These are phyloP conservation scores for Maccullochella peelii DNA, from an alignment of 2,113 vertebrate species.

Conservation along the genomic window DNA sequence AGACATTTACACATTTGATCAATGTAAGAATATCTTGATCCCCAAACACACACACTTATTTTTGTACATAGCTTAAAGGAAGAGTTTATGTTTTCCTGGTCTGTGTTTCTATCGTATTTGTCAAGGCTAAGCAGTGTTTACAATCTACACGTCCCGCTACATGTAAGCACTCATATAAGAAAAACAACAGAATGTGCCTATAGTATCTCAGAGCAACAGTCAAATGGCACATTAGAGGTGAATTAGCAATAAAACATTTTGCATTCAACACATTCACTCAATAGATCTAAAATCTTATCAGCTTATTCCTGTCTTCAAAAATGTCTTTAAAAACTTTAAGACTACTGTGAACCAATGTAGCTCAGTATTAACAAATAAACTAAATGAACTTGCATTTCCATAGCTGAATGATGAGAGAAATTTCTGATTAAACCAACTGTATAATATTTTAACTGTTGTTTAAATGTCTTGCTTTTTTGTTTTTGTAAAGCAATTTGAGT, in stretches of 20 bases:
- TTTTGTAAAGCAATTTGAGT: neutral
- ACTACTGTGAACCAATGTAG: neutral
- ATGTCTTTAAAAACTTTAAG: neutral
- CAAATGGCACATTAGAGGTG: neutral
- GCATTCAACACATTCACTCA: neutral
- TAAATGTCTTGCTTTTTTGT: neutral
- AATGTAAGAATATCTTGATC: neutral
- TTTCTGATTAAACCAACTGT: neutral
- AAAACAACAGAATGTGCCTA: neutral
- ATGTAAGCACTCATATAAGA: neutral
- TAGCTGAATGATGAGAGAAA: neutral
- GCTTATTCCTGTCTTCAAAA: neutral
- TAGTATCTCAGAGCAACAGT: neutral
- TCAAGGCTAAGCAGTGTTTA: constrained; percentile 26
- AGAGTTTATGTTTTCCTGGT: neutral
- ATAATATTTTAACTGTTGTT: neutral
- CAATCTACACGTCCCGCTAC: neutral
- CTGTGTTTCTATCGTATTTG: neutral
- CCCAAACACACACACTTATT: neutral
- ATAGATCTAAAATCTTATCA: neutral
- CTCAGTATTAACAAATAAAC: neutral
- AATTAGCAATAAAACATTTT: neutral
- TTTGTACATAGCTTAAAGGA: neutral
- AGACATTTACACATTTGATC: neutral
- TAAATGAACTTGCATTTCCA: neutral